Conservation (phyloP, 2,888 invertebrate genomes). For the Cephonodes hylas region DNA sequence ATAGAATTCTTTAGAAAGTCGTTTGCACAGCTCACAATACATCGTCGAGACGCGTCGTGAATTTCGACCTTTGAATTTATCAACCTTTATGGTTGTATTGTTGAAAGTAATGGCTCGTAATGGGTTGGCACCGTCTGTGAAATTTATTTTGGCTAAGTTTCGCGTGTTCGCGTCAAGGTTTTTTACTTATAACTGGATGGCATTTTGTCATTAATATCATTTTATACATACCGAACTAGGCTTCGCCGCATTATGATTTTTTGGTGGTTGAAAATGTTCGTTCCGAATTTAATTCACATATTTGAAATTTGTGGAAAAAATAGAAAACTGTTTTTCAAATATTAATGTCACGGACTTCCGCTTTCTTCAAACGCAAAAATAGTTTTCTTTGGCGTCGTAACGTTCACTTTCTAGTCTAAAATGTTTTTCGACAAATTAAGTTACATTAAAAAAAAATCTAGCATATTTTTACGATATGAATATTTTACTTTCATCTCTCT, state of each 20-base stretch:
- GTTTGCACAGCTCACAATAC: neutral
- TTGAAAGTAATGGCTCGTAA: conserved; percentile 4
- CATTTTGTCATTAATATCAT: neutral
- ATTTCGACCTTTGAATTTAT: conserved; percentile 13
- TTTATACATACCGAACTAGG: neutral
- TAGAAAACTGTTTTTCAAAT: too few relatives aligned
- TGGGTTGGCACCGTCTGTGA: neutral
- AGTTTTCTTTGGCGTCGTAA: too few relatives aligned
- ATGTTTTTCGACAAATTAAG: neutral
- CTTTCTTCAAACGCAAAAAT: too few relatives aligned
- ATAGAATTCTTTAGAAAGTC: neutral
- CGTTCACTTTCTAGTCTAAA: too few relatives aligned
- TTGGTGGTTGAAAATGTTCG: neutral
- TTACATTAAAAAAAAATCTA: neutral
- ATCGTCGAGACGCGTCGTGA: neutral
- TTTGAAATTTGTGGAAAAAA: too few relatives aligned
- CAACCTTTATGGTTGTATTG: conserved; percentile 9
- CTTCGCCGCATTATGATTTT: neutral
- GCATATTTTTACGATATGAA: neutral
- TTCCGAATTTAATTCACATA: too few relatives aligned
- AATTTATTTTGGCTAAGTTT: conserved; percentile 8
- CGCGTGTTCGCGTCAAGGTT: neutral
- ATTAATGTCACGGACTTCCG: too few relatives aligned
- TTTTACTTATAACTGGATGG: neutral
- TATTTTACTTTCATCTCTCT: neutral